These are phyloP conservation scores for Drosophila rhopaloa DNA, from an alignment of 1,140 invertebrate species.

Conservation along the genomic window DNA sequence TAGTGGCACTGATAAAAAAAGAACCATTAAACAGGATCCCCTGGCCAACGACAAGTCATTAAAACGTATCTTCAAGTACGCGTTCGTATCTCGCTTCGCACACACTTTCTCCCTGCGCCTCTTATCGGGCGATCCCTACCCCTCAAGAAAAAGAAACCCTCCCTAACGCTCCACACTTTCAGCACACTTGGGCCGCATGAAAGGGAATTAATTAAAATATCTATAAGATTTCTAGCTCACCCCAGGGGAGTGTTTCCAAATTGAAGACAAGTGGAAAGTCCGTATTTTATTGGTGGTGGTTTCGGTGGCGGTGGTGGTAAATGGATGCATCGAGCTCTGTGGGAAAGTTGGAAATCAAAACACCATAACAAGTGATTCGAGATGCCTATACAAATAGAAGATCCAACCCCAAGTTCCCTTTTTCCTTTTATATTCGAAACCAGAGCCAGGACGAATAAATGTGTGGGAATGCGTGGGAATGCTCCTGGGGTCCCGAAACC, in stretches of 20 bases:
- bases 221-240: conserved; percentile 37
- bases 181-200: conserved; percentile 37
- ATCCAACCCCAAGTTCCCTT: conserved; percentile 23
- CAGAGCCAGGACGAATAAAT: conserved; percentile 62
- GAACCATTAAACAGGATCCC: conserved; percentile 28
- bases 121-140: conserved; percentile 39
- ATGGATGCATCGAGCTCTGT: conserved; percentile 49
- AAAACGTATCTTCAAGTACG: conserved; percentile 39
- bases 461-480: conserved; percentile 73
- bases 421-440: conserved; percentile 22
- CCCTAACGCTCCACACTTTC: conserved; percentile 35
- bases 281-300: conserved; percentile 61
- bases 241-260: conserved; percentile 52
- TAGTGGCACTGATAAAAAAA: conserved; percentile 46
- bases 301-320: background rate
- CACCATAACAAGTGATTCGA: conserved; percentile 73
- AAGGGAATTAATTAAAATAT: conserved; percentile 76
- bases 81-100: conserved; percentile 49
- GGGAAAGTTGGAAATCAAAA: conserved; percentile 79
- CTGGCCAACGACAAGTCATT: conserved; percentile 31
- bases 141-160: conserved; percentile 19
- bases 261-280: conserved; percentile 70
- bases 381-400: conserved; percentile 63
- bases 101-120: conserved; percentile 61
- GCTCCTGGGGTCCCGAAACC: conserved; percentile 8